Evolutionary conservation across 2,888 invertebrate species (phyloP).

Genomic region (Pardosa pseudoannulata): DNA sequence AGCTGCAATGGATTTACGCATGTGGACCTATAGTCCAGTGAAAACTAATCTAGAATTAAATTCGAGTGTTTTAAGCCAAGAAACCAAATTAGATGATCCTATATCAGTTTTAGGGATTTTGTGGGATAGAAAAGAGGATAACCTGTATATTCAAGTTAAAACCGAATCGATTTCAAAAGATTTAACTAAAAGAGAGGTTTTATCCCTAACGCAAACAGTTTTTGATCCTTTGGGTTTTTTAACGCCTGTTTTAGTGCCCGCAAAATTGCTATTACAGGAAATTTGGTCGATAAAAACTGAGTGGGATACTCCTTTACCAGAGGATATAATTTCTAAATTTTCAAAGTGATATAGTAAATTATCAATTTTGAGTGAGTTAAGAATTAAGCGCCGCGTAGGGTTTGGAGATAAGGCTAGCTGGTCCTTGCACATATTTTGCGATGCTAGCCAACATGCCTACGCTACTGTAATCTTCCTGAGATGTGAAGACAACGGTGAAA

Average conservation of each 20-base stretch:
- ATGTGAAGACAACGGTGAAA: neutral
- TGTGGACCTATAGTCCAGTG: conserved; percentile 1
- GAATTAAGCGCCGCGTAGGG: neutral
- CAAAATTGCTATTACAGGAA: neutral
- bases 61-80: too few relatives aligned
- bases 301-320: neutral
- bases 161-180: neutral
- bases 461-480: neutral
- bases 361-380: too few relatives aligned
- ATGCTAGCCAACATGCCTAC: neutral
- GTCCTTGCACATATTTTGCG: neutral
- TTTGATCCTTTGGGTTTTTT: neutral
- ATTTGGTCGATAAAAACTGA: conserved; percentile 65
- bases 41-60: neutral
- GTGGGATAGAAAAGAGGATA: neutral
- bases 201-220: neutral
- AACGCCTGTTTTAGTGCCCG: neutral
- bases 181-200: neutral
- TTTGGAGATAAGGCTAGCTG: neutral
- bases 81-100: neutral
- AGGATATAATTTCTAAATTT: neutral
- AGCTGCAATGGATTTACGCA: neutral
- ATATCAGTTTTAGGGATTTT: neutral
- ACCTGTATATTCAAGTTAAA: neutral
- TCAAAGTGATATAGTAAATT: too few relatives aligned